Conservation (phyloP, 2,797 vertebrate genomes). For the Carduelis carduelis region DNA sequence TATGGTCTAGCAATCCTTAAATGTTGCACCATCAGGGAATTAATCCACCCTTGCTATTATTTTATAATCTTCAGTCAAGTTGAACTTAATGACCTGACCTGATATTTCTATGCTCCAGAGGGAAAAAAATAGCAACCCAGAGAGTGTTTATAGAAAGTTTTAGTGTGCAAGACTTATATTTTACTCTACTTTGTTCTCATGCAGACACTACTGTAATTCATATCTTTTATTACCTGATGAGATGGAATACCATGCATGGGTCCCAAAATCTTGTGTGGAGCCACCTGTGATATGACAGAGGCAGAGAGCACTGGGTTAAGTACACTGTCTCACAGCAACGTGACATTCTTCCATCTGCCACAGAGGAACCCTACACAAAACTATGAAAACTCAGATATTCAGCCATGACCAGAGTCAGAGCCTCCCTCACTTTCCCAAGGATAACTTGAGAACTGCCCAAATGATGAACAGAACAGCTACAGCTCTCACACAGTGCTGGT, state of each 20-base stretch:
- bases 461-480: neutral
- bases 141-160: neutral
- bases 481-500: neutral
- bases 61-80: neutral
- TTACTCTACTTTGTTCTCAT: neutral
- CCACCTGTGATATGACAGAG: neutral
- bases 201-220: neutral
- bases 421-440: neutral
- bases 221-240: neutral
- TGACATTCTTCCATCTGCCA: neutral
- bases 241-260: rapidly evolving
- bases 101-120: neutral
- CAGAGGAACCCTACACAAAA: neutral
- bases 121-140: neutral
- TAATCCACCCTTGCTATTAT: neutral
- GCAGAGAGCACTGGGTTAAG: neutral
- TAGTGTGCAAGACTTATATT: neutral
- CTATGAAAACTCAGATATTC: neutral
- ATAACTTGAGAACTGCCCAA: neutral
- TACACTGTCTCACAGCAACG: neutral
- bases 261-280: neutral
- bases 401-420: neutral
- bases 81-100: neutral
- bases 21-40: neutral
- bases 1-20: neutral